Evolutionary conservation across 2,113 vertebrate genomes (phyloP).

Genomic region (Sisor rabdophorus): DNA sequence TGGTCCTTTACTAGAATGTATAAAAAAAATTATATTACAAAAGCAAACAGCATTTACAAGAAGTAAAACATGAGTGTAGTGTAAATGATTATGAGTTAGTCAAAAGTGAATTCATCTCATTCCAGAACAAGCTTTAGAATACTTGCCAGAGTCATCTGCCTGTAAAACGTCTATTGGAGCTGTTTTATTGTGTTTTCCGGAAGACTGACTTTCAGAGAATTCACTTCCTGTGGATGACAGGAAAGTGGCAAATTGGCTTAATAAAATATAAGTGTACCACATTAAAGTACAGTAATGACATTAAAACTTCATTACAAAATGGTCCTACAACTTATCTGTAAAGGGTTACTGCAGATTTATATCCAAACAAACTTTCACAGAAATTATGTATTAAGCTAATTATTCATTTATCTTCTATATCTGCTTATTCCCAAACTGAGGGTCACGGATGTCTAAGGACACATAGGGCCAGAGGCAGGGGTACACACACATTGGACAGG

Average conservation of each 20-base stretch:
- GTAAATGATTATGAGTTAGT: slow-evolving; percentile 8
- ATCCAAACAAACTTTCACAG: too few species aligned
- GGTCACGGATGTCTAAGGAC: too few species aligned
- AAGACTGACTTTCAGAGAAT: background rate
- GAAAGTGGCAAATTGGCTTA: background rate
- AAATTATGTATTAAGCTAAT: too few species aligned
- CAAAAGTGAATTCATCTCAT: slow-evolving; percentile 31
- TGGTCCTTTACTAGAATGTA: too few species aligned
- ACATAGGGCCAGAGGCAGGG: too few species aligned
- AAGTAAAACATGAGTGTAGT: slow-evolving; percentile 14
- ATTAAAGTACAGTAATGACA: background rate
- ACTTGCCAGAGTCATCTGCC: slow-evolving; percentile 42
- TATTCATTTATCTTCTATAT: too few species aligned
- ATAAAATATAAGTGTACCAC: background rate
- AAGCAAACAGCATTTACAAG: background rate
- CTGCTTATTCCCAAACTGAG: too few species aligned
- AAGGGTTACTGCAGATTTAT: background rate
- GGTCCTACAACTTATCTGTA: background rate
- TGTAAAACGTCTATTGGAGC: background rate
- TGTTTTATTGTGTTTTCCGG: background rate
- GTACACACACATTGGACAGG: too few species aligned
- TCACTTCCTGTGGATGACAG: background rate
- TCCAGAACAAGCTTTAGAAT: background rate
- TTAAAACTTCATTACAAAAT: too few species aligned
- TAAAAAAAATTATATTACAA: too few species aligned